Conservation (phyloP, 2,113 vertebrate genomes). For the Lonchura striata region DNA sequence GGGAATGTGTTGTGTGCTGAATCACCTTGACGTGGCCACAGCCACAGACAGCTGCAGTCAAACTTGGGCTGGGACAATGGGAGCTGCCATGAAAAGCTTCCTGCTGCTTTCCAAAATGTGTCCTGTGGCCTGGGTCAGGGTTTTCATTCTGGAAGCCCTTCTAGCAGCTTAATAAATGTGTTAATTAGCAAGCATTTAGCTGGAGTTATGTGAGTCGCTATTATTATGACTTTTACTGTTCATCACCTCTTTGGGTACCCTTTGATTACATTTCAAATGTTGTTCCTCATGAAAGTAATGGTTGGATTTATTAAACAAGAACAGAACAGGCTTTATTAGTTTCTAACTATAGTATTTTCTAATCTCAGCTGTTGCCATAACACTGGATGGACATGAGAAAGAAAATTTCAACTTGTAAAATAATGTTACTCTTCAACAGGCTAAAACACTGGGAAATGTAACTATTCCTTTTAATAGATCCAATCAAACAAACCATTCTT, state of each 20-base stretch:
- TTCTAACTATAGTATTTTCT: not conserved
- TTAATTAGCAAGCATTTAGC: not conserved
- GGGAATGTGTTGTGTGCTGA: not conserved
- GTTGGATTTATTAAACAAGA: not conserved
- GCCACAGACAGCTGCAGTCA: not conserved
- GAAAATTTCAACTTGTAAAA: not conserved
- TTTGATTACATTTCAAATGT: not conserved
- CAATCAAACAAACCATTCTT: not conserved
- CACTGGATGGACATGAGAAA: not conserved
- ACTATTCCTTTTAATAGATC: not conserved
- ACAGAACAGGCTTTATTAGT: not conserved
- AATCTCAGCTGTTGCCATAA: not conserved
- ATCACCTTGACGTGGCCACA: not conserved
- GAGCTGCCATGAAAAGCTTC: not conserved
- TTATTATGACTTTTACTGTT: not conserved
- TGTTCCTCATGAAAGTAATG: not conserved
- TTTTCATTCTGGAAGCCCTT: not conserved
- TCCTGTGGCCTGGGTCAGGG: not conserved
- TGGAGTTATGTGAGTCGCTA: not conserved
- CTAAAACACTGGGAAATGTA: not conserved
- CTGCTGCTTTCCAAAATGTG: not conserved
- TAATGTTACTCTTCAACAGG: not conserved
- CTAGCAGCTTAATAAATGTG: not conserved
- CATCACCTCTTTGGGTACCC: not conserved
- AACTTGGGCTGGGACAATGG: not conserved